phyloP scores from a whole-genome alignment of 2,888 invertebrate species.

The Volucella zonaria region DNA sequence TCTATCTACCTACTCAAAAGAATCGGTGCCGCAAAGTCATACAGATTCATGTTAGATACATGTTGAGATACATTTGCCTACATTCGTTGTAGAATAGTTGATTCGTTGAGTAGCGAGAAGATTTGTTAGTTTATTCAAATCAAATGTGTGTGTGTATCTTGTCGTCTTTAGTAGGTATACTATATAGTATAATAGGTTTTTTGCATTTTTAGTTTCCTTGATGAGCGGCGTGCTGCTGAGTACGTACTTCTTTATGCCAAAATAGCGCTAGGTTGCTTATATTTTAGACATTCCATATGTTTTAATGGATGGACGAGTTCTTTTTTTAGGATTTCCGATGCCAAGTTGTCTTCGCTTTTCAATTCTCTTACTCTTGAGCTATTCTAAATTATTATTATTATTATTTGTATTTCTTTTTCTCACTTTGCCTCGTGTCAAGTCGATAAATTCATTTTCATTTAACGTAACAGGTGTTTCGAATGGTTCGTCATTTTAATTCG shows the following conservation, averaged over 20 bases:
- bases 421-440: constrained; percentile 62
- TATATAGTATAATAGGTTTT: background rate
- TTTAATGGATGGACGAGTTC: constrained; percentile 39
- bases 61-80: constrained; percentile 71
- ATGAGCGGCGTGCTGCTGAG: constrained; percentile 35
- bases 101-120: constrained; percentile 32
- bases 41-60: constrained; percentile 48
- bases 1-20: constrained; percentile 48
- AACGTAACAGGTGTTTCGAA: constrained; percentile 66
- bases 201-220: constrained; percentile 46
- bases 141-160: constrained; percentile 5
- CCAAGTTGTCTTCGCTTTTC: constrained; percentile 39
- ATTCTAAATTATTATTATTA: no score
- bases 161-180: background rate
- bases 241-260: constrained; percentile 32
- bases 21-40: constrained; percentile 12
- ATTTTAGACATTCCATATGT: constrained; percentile 24
- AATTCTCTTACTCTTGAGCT: constrained; percentile 1
- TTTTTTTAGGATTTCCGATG: constrained; percentile 34
- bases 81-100: constrained; percentile 15
- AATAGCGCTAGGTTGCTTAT: constrained; percentile 37
- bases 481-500: constrained; percentile 62
- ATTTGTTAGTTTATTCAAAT: constrained; percentile 35
- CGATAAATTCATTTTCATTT: constrained; percentile 64
- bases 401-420: background rate